These are phyloP conservation scores for Smutsia gigantea DNA, from an alignment of 2,797 vertebrate genomes.

Conservation along the genomic window DNA sequence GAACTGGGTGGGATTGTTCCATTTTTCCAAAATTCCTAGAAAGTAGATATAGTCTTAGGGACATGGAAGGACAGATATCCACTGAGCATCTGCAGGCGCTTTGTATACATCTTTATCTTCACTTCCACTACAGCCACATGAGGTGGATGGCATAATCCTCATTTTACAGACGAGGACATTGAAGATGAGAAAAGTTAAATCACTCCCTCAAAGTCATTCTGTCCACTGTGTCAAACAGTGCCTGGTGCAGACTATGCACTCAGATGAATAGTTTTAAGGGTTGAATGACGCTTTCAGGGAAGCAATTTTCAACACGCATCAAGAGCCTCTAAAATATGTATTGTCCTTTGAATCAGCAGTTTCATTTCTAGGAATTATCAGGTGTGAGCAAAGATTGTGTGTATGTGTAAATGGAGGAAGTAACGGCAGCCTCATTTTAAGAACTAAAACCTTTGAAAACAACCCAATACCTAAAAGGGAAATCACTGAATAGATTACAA, in stretches of 20 bases:
- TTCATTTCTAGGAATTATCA: slow-evolving; percentile 17
- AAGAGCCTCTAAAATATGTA: background rate
- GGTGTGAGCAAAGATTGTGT: background rate
- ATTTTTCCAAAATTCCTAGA: background rate
- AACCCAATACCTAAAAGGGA: background rate
- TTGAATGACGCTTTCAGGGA: background rate
- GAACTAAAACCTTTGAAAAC: background rate
- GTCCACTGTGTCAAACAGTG: background rate
- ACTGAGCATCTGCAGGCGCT: background rate
- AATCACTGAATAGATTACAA: background rate
- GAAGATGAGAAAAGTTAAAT: background rate
- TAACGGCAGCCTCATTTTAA: background rate
- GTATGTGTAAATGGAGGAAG: background rate
- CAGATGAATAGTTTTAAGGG: background rate
- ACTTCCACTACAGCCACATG: background rate
- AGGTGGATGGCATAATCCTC: background rate
- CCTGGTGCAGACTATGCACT: background rate
- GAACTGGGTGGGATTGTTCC: background rate
- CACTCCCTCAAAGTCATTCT: background rate
- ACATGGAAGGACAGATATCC: background rate
- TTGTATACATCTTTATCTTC: background rate
- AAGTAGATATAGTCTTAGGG: background rate
- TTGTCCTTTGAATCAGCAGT: background rate
- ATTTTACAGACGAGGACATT: background rate
- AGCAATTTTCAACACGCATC: background rate